A percentile compares a stretch with the other conserved stretches of the same genome.
These are phyloP conservation scores for Lateolabrax maculatus DNA, from an alignment of 2,797 vertebrate genomes.

Conservation along the genomic window DNA sequence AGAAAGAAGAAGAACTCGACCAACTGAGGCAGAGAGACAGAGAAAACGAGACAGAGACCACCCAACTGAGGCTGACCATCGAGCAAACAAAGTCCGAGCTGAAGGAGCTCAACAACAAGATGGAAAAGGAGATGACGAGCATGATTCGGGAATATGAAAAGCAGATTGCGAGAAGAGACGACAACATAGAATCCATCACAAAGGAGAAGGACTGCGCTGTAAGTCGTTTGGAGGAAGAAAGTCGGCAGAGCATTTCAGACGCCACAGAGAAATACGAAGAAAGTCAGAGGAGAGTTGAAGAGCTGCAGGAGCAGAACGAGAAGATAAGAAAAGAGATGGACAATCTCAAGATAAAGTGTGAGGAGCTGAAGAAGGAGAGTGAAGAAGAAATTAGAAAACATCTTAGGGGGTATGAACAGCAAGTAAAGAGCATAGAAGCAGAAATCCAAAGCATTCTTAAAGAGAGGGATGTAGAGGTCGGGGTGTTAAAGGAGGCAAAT, in stretches of 20 bases:
- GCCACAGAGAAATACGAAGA: slow-evolving; percentile 43
- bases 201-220: slow-evolving; percentile 52
- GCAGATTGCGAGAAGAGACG: slow-evolving; percentile 49
- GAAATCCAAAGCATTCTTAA: slow-evolving; percentile 34
- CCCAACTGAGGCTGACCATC: slow-evolving; percentile 64
- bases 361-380: slow-evolving; percentile 51
- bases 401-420: slow-evolving; percentile 39
- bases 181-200: slow-evolving; percentile 15
- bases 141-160: slow-evolving; percentile 75
- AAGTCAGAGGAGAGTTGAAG: slow-evolving; percentile 32
- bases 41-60: slow-evolving; percentile 61
- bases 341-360: slow-evolving; percentile 50
- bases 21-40: slow-evolving; percentile 38
- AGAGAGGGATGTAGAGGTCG: slow-evolving; percentile 55
- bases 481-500: slow-evolving; percentile 45
- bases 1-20: slow-evolving; percentile 64
- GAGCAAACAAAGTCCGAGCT: slow-evolving; percentile 74
- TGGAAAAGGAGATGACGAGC: slow-evolving; percentile 76
- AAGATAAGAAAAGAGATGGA: slow-evolving; percentile 62
- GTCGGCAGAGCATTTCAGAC: slow-evolving; percentile 5
- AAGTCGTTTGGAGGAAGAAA: slow-evolving; percentile 49
- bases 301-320: slow-evolving; percentile 67
- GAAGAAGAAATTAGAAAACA: slow-evolving; percentile 50
- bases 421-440: slow-evolving; percentile 41
- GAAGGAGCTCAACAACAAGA: slow-evolving; percentile 62